phyloP scores from a whole-genome alignment of 2,113 vertebrate species.

The Megaceryle maxima region DNA sequence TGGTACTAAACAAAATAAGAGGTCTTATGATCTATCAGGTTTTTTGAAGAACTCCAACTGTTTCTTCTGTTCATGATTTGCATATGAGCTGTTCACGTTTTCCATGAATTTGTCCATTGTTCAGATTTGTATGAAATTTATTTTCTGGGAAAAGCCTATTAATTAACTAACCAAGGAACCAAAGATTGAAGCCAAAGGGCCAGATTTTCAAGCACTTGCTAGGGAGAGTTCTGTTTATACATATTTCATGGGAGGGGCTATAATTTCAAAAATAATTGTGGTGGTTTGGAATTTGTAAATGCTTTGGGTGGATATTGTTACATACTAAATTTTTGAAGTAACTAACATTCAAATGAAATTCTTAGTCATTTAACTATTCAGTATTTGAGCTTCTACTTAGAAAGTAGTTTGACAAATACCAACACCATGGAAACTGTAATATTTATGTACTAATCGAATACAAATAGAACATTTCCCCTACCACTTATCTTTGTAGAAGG shows the following conservation, averaged over 20 bases:
- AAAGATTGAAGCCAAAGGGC: conserved; percentile 47
- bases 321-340: conserved; percentile 56
- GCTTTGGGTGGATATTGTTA: conserved; percentile 64
- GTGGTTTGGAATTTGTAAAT: conserved; percentile 62
- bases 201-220: conserved; percentile 50
- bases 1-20: neutral
- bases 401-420: conserved; percentile 58
- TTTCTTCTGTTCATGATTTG: neutral
- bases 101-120: conserved; percentile 62
- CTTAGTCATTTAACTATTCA: conserved; percentile 55
- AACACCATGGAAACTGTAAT: conserved; percentile 64
- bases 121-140: conserved; percentile 33
- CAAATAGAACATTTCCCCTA: conserved; percentile 41
- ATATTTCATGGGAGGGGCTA: conserved; percentile 66
- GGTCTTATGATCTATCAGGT: neutral
- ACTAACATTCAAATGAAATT: conserved; percentile 51
- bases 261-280: conserved; percentile 71
- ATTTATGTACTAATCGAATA: conserved; percentile 46
- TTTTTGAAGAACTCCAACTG: conserved; percentile 4
- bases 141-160: conserved; percentile 59
- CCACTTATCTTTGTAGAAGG: neutral
- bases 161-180: conserved; percentile 46
- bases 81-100: conserved; percentile 21
- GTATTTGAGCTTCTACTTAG: conserved; percentile 60
- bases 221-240: conserved; percentile 64